Evolutionary conservation across 2,113 vertebrate genomes (phyloP).

Genomic region (Genyomyrus donnyi): DNA sequence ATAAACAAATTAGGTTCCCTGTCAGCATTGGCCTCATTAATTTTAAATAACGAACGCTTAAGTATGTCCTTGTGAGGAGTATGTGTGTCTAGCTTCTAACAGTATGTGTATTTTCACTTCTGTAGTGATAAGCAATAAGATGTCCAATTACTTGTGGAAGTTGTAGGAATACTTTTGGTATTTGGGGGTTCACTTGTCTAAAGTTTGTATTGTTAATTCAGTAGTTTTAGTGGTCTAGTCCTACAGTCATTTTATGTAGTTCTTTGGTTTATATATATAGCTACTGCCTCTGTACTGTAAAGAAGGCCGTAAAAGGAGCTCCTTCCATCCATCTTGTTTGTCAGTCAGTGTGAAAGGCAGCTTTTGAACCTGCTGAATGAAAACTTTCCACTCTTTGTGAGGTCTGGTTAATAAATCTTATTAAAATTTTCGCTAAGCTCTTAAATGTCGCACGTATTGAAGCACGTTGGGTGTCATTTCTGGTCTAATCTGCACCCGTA

Average conservation of each 20-base stretch:
- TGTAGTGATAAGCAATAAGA: background rate
- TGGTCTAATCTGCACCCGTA: background rate
- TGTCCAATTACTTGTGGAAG: background rate
- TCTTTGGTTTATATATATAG: background rate
- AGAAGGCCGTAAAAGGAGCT: background rate
- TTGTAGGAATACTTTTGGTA: background rate
- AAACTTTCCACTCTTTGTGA: background rate
- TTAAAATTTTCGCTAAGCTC: background rate
- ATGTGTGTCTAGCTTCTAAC: background rate
- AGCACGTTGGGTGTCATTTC: background rate
- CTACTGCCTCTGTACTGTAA: background rate
- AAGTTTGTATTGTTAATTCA: background rate
- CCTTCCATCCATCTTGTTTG: background rate
- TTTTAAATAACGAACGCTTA: background rate
- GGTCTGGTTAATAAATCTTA: background rate
- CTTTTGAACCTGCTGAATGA: background rate
- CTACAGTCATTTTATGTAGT: background rate
- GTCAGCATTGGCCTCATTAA: background rate
- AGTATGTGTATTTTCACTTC: background rate
- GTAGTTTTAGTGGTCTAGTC: background rate
- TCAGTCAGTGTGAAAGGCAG: background rate
- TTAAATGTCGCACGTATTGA: background rate
- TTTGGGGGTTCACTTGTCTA: background rate
- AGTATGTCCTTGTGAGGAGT: background rate
- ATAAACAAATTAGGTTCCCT: background rate